A percentile compares a stretch with the other conserved stretches of the same genome.
Conservation (phyloP, 2,113 vertebrate genomes). For the Cyphomyrus plagiostoma region DNA sequence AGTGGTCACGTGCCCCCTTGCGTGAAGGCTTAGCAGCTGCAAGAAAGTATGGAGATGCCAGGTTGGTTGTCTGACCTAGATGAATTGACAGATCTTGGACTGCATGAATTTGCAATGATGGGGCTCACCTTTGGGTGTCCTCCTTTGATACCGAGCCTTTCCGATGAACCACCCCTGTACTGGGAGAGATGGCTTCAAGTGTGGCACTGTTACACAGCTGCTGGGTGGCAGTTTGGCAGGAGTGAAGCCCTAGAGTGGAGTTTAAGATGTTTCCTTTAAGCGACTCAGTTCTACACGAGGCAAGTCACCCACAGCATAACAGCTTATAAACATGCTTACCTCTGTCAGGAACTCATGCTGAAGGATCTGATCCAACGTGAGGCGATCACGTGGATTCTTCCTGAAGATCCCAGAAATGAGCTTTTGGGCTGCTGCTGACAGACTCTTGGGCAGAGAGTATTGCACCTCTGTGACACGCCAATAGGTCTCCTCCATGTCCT, state of each 20-base stretch:
- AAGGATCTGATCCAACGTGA: constrained; percentile 85
- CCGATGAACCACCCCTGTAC: constrained; percentile 88
- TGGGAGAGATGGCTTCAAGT: constrained; percentile 81
- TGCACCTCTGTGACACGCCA: constrained; percentile 91
- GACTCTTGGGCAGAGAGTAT: constrained; percentile 75
- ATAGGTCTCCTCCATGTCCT: constrained; percentile 94
- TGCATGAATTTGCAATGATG: neutral
- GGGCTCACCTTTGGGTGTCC: constrained; percentile 75
- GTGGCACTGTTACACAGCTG: constrained; percentile 85
- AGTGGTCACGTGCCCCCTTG: constrained; percentile 79
- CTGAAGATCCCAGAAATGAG: constrained; percentile 79
- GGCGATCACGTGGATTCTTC: constrained; percentile 78
- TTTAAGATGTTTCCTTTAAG: neutral
- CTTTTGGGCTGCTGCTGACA: constrained; percentile 78
- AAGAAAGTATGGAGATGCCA: constrained; percentile 14
- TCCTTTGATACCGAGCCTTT: constrained; percentile 89
- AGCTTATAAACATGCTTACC: constrained; percentile 49
- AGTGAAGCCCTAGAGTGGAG: constrained; percentile 72
- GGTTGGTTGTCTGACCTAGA: neutral
- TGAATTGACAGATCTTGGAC: neutral
- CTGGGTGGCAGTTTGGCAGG: constrained; percentile 86
- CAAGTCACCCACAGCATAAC: neutral
- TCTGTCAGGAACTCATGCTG: constrained; percentile 92
- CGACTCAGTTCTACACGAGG: neutral
- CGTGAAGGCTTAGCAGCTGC: constrained; percentile 71